Evolutionary conservation across 2,113 vertebrate species (phyloP).

Genomic region (Propithecus coquereli): DNA sequence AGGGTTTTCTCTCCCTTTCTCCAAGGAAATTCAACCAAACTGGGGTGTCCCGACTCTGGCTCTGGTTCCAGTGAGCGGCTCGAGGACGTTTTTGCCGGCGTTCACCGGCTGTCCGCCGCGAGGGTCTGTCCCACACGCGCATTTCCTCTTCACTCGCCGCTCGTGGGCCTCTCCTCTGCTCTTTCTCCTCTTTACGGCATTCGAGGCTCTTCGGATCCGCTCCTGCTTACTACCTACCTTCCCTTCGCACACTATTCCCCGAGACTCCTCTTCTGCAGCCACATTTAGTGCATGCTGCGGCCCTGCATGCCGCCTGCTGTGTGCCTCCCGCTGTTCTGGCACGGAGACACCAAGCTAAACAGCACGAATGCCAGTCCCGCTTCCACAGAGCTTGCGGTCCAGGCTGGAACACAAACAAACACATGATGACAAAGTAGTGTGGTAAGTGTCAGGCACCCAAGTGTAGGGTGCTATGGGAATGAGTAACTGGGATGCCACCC

Average conservation of each 20-base stretch:
- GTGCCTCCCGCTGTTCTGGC: background rate
- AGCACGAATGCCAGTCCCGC: rapidly evolving
- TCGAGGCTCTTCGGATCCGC: background rate
- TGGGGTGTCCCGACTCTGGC: background rate
- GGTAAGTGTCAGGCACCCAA: background rate
- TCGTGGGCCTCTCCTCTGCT: background rate
- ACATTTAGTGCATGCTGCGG: background rate
- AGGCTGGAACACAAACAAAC: background rate
- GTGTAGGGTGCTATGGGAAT: background rate
- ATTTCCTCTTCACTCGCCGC: rapidly evolving
- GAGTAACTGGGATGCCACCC: background rate
- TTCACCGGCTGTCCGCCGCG: rapidly evolving
- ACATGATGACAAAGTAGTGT: background rate
- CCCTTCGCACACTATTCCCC: background rate
- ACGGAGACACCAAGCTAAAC: background rate
- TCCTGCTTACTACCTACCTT: background rate
- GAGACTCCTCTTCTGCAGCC: background rate
- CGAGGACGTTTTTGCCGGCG: rapidly evolving
- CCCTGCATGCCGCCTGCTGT: background rate
- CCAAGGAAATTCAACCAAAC: background rate
- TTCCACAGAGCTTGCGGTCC: background rate
- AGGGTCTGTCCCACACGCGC: background rate
- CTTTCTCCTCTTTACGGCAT: background rate
- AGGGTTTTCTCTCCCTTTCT: background rate
- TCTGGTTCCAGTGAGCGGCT: background rate